Percentiles rank a stretch among this genome's conserved stretches.
phyloP scores from a whole-genome alignment of 1,140 invertebrate genomes.

The Lepidostoma basale region DNA sequence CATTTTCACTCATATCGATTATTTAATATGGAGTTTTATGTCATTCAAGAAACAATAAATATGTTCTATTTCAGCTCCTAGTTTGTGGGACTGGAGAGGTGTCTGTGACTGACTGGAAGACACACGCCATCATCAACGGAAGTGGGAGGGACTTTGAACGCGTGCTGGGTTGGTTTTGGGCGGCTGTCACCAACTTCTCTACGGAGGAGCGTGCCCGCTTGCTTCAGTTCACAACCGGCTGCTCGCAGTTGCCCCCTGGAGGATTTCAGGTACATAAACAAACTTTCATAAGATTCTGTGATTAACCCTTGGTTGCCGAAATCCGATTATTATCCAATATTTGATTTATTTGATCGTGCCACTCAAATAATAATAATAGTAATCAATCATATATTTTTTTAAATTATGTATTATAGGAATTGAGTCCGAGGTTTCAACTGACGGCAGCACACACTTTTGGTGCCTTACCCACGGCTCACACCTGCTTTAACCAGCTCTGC shows the following conservation, averaged over 20 bases:
- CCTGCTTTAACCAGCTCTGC: slow-evolving; percentile 96
- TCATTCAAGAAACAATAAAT: slow-evolving; percentile 1
- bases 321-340: no score
- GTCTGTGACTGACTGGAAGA: slow-evolving; percentile 86
- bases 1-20: no score
- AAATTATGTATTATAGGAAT: slow-evolving; percentile 63
- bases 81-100: slow-evolving; percentile 94
- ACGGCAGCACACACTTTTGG: slow-evolving; percentile 87
- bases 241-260: slow-evolving; percentile 88
- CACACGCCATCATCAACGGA: slow-evolving; percentile 86
- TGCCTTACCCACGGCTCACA: slow-evolving; percentile 90
- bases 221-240: slow-evolving; percentile 93
- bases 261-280: slow-evolving; percentile 72
- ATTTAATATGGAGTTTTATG: no score
- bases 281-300: no score
- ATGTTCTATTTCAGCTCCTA: slow-evolving; percentile 70
- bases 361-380: no score
- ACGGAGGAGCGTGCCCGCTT: slow-evolving; percentile 92
- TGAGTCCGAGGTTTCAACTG: slow-evolving; percentile 90
- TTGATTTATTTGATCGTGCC: no score
- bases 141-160: slow-evolving; percentile 82
- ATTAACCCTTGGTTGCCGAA: no score
- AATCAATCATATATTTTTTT: not conserved
- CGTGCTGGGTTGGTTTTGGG: slow-evolving; percentile 94
- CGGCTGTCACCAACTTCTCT: slow-evolving; percentile 88